Conservation (phyloP, 1,140 invertebrate species). For the Drosophila sturtevanti region DNA sequence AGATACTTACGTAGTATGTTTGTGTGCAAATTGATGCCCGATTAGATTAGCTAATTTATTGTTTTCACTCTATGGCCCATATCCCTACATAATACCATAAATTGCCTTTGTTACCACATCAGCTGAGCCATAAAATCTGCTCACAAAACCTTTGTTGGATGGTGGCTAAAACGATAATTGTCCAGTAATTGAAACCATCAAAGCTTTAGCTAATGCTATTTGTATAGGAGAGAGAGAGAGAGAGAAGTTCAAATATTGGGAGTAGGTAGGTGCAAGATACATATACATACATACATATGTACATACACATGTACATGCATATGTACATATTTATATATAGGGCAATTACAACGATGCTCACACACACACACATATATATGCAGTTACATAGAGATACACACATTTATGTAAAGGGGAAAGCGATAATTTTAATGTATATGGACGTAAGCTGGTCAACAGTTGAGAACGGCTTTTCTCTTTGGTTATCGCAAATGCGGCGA, state of each 20-base stretch:
- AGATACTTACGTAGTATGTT: too few species aligned
- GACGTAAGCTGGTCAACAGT: conserved; percentile 39
- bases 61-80: background rate
- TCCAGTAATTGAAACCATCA: conserved; percentile 76
- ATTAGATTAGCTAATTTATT: conserved; percentile 1
- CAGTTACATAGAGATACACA: background rate
- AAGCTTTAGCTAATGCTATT: conserved; percentile 55
- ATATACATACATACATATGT: conserved; percentile 2
- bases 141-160: conserved; percentile 47
- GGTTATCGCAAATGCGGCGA: conserved; percentile 73
- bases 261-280: background rate
- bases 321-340: conserved; percentile 17
- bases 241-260: background rate
- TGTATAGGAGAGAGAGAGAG: conserved; percentile 15
- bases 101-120: conserved; percentile 48
- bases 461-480: conserved; percentile 37
- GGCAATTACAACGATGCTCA: conserved; percentile 35
- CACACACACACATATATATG: background rate
- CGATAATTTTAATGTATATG: conserved; percentile 56
- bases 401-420: conserved; percentile 6
- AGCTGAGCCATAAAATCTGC: conserved; percentile 63
- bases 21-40: background rate
- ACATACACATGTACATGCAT: conserved; percentile 15
- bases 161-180: conserved; percentile 39
- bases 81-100: conserved; percentile 35